Evolutionary conservation across 2,888 invertebrate species (phyloP).

Genomic region (Acanthosoma haemorrhoidale): DNA sequence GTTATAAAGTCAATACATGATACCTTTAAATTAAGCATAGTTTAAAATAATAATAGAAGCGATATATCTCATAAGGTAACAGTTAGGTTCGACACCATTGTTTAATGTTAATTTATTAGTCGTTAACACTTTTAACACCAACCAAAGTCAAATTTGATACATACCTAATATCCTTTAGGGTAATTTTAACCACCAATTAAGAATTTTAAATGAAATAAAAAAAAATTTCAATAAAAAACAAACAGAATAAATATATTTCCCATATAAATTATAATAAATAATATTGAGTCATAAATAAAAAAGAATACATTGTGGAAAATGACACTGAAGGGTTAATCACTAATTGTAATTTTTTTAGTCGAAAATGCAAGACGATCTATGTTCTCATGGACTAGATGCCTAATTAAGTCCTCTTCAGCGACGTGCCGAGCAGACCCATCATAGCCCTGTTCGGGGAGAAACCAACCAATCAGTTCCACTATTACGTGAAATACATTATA

Average conservation of each 20-base stretch:
- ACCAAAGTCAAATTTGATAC: slow-evolving; percentile 1
- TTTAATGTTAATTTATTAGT: background rate
- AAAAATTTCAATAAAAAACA: slow-evolving; percentile 10
- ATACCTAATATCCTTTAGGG: background rate
- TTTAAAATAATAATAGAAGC: too few relatives aligned
- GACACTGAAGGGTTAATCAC: background rate
- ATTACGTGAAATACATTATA: background rate
- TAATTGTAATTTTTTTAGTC: slow-evolving; percentile 28
- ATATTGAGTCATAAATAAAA: background rate
- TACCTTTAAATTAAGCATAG: too few relatives aligned
- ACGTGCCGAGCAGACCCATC: slow-evolving; percentile 34
- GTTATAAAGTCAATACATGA: too few relatives aligned
- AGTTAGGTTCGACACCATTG: background rate
- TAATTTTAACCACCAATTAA: background rate
- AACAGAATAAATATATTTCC: background rate
- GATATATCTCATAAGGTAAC: background rate
- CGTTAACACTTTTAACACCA: background rate
- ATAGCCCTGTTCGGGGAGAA: slow-evolving; percentile 38
- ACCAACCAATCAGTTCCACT: slow-evolving; percentile 39
- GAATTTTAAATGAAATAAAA: slow-evolving; percentile 1
- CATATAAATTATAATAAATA: slow-evolving; percentile 13
- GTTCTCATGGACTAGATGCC: slow-evolving; percentile 37
- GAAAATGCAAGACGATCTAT: slow-evolving; percentile 32
- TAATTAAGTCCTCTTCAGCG: slow-evolving; percentile 39
- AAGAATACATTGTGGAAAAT: background rate